These are phyloP conservation scores for Notarius quadriscutis DNA, from an alignment of 2,113 vertebrate species.

Conservation along the genomic window DNA sequence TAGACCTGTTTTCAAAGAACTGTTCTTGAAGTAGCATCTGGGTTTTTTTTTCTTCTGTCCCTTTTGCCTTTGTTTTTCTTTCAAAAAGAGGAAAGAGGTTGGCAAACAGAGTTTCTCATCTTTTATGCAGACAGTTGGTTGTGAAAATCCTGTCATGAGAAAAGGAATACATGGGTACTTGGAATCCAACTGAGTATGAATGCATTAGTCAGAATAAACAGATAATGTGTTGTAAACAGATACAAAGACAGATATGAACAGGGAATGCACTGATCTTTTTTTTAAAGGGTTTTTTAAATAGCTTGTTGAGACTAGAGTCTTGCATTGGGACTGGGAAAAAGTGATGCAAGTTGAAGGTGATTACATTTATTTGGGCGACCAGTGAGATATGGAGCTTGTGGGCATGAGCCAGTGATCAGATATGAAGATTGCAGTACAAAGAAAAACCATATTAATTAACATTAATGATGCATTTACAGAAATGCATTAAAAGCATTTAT, in stretches of 20 bases:
- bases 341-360: not conserved
- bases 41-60: not conserved
- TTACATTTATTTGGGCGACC: not conserved
- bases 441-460: not conserved
- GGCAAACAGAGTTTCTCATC: not conserved
- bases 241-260: not conserved
- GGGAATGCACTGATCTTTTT: not conserved
- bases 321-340: not conserved
- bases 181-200: not conserved
- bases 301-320: not conserved
- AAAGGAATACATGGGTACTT: not conserved
- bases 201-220: not conserved
- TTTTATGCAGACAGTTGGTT: constrained; percentile 9
- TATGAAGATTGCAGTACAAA: not conserved
- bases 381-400: not conserved
- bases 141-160: not conserved
- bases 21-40: not conserved
- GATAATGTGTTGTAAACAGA: not conserved
- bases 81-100: not conserved
- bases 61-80: constrained; percentile 8
- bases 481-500: not conserved
- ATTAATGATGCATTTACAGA: not conserved
- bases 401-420: not conserved
- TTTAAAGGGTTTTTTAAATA: not conserved
- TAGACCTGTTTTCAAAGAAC: constrained; percentile 13